Evolutionary conservation across 23 tunicate species (phyloP).

Genomic region (Phallusia fumigata): DNA sequence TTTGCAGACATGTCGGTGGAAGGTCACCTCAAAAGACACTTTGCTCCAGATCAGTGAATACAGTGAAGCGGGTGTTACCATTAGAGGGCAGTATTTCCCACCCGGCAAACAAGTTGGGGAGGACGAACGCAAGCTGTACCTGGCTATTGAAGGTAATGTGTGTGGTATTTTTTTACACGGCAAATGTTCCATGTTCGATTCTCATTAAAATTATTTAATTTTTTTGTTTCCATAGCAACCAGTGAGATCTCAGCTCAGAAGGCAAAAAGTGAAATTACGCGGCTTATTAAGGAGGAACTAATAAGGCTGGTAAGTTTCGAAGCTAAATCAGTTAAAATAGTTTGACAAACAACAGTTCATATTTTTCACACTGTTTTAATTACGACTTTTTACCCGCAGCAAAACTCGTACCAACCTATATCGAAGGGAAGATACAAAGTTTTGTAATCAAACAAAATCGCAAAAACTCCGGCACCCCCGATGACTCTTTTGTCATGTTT

Average conservation of each 20-base stretch:
- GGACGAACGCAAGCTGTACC: conserved; percentile 89
- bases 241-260: conserved; percentile 89
- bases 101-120: conserved; percentile 92
- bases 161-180: too few species aligned
- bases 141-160: conserved; percentile 81
- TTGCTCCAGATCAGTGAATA: conserved; percentile 86
- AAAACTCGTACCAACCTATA: conserved; percentile 93
- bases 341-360: too few species aligned
- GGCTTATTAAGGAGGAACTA: conserved; percentile 92
- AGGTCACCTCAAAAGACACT: conserved; percentile 94
- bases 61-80: conserved; percentile 95
- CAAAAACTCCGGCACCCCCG: too few species aligned
- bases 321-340: too few species aligned
- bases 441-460: conserved; percentile 31
- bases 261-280: conserved; percentile 94
- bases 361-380: background rate
- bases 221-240: background rate
- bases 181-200: background rate
- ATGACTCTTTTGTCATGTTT: too few species aligned
- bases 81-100: conserved; percentile 94
- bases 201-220: background rate
- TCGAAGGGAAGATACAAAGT: conserved; percentile 89
- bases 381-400: conserved; percentile 30
- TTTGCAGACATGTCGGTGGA: conserved; percentile 92
- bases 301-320: conserved; percentile 73